A percentile compares a stretch with the other conserved stretches of the same genome.
Conservation (phyloP, 2,888 invertebrate species). For the Thymelicus acteon region DNA sequence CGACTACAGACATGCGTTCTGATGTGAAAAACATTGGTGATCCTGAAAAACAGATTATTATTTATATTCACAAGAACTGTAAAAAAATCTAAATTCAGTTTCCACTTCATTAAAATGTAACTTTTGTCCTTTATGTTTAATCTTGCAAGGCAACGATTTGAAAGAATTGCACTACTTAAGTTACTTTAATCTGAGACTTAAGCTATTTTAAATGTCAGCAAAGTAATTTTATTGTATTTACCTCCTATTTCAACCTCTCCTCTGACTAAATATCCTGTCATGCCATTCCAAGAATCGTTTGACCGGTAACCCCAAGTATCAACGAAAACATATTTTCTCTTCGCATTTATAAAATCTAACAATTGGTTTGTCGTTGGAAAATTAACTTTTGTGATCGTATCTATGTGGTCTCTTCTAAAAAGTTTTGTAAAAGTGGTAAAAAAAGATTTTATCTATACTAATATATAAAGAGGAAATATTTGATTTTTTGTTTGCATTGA, state of each 20-base stretch:
- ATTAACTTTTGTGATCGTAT: conserved; percentile 87
- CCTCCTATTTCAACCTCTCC: conserved; percentile 87
- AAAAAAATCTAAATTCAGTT: not conserved
- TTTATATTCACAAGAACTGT: not conserved
- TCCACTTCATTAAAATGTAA: too few relatives aligned
- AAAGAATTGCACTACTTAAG: not conserved
- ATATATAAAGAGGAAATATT: too few relatives aligned
- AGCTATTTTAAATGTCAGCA: not conserved
- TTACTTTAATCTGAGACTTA: not conserved
- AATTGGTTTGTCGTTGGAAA: conserved; percentile 85
- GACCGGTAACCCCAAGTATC: conserved; percentile 86
- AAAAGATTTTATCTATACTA: too few relatives aligned
- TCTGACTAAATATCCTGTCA: conserved; percentile 86
- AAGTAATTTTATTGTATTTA: conserved; percentile 50
- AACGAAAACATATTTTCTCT: conserved; percentile 78
- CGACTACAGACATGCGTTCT: conserved; percentile 86
- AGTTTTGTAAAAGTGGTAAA: not conserved
- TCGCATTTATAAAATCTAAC: conserved; percentile 83
- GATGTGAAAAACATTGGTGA: conserved; percentile 87
- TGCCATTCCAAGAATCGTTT: conserved; percentile 86
- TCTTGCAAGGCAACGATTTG: too few relatives aligned
- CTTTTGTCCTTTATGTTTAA: too few relatives aligned
- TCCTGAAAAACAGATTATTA: conserved; percentile 63
- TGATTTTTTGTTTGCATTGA: too few relatives aligned
- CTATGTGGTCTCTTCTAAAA: conserved; percentile 75